A percentile compares a stretch with the other conserved stretches of the same genome.
phyloP scores from a whole-genome alignment of 2,113 vertebrate genomes.

The Nothobranchius furzeri region DNA sequence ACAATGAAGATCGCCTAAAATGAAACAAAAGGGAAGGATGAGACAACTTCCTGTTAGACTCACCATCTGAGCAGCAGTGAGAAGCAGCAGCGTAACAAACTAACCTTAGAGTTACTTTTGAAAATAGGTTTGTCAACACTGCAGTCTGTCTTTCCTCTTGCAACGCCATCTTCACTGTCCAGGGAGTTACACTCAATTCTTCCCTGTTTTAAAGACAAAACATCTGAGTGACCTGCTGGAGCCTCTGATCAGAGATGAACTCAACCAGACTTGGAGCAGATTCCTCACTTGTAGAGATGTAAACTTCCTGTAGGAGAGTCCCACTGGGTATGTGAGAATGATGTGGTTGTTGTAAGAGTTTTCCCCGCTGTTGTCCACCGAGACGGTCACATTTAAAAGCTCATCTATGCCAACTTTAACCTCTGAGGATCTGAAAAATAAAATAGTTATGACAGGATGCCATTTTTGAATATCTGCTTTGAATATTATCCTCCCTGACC shows the following conservation, averaged over 20 bases:
- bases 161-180: slow-evolving; percentile 45
- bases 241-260: not conserved
- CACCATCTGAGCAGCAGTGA: not conserved
- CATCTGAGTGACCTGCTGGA: not conserved
- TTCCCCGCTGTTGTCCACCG: slow-evolving; percentile 79
- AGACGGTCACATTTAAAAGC: slow-evolving; percentile 75
- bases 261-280: not conserved
- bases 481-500: too few species aligned
- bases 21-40: not conserved
- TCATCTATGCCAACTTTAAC: slow-evolving; percentile 79
- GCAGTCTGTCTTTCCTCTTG: slow-evolving; percentile 66
- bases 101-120: slow-evolving; percentile 66
- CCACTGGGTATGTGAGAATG: slow-evolving; percentile 75
- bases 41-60: not conserved
- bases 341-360: slow-evolving; percentile 81
- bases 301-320: slow-evolving; percentile 79
- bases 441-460: not conserved
- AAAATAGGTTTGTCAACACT: slow-evolving; percentile 82
- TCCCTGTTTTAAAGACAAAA: slow-evolving; percentile 54
- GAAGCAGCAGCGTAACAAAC: not conserved
- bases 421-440: slow-evolving; percentile 51
- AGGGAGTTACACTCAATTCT: slow-evolving; percentile 75
- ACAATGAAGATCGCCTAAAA: slow-evolving; percentile 48
- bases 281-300: slow-evolving; percentile 62
- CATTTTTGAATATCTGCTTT: too few species aligned